Conservation (phyloP, 2,797 vertebrate genomes). For the Premnoplex brunnescens region DNA sequence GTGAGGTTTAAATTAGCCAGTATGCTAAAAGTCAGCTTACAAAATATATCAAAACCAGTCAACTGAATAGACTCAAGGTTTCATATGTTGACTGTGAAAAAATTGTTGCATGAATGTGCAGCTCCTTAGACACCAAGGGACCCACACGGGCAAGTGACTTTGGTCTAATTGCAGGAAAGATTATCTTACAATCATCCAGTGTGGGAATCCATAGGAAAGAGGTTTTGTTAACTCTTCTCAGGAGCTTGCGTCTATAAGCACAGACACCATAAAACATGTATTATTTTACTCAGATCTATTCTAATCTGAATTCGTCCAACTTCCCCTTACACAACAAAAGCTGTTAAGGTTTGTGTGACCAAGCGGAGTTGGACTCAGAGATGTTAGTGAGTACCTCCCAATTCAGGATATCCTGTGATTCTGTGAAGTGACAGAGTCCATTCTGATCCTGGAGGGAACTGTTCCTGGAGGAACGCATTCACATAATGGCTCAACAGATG, state of each 20-base stretch:
- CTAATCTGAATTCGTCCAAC: neutral
- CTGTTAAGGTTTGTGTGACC: neutral
- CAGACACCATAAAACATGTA: rapidly evolving
- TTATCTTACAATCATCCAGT: neutral
- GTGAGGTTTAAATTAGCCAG: neutral
- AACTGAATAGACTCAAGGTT: neutral
- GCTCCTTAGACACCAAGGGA: neutral
- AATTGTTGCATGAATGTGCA: neutral
- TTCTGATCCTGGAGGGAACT: neutral
- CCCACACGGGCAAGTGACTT: neutral
- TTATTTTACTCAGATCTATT: neutral
- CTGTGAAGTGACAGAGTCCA: neutral
- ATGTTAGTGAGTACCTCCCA: neutral
- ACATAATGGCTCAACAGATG: neutral
- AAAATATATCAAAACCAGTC: neutral
- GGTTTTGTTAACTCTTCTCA: neutral
- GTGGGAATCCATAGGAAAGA: neutral
- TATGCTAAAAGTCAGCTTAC: neutral
- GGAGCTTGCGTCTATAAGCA: neutral
- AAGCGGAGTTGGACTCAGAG: neutral
- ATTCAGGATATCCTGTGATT: neutral
- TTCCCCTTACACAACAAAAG: neutral
- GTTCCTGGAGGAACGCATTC: neutral
- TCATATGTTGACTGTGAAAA: neutral
- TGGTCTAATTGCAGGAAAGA: neutral